Base-by-base conservation (phyloP, 2,797 vertebrate species). In the Melanotaenia nigrans region DNA sequence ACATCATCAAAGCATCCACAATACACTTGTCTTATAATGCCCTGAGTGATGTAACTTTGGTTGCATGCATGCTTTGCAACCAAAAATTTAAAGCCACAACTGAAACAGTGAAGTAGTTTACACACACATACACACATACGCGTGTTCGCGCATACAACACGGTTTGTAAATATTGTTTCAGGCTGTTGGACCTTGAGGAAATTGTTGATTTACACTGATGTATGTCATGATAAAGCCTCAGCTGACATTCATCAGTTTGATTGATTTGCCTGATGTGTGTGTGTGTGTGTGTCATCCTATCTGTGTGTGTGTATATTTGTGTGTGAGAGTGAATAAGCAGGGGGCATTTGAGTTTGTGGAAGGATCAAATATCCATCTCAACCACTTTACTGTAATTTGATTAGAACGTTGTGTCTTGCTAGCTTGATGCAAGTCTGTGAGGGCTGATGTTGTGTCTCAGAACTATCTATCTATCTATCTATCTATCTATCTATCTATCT, bases 351-450 rank as follows among this genome's bases (percentile, higher is more conserved):
- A 88, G 86, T 85, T 78, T 62, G 45, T 28, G 55, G 67, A 11
- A 2, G 81, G 77, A 88, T 91, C 86, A 61, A 35, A 76, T 91
- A 56, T 87, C 86, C 53, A 30, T 73, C 78, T 83, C 73, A 59
- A 59, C 77, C 78, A 73, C 87, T 83, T 86, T 61, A 35, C 58
- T 79, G 84, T 90, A 81, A 91, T 88, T 85, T 80, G 81, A 90
- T 89, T 85, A 86, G 78, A 86, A 79, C 65, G 56, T 45, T 63
- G 64, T 54, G 49, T 78, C 81, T 74, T 32, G 42, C 74, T 68
- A 75, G 64, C 32, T 3, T 20, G 54, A 72, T 5, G 3, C 13
- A 40, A 45, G 42, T 49, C 45, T 13, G 20, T 1, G 57, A 67
- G 65, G 10, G 51, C 61, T 38, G 18, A 40, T 22, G 28, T 40